phyloP scores from a whole-genome alignment of 2,888 invertebrate genomes.

The Tethea ocularis region DNA sequence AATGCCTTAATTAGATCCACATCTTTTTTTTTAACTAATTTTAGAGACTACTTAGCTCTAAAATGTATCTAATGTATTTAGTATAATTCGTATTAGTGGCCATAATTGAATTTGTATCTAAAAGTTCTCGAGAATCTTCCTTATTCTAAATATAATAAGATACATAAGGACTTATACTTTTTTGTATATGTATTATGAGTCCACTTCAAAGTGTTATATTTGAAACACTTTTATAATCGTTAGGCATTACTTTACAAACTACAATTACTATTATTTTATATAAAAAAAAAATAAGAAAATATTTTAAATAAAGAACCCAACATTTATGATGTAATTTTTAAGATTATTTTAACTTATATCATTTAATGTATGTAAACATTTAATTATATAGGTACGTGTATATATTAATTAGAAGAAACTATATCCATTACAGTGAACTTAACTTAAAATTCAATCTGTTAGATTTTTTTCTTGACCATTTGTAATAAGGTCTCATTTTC shows the following conservation, averaged over 20 bases:
- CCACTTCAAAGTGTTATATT: no score
- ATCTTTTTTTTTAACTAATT: neutral
- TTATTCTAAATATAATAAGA: no score
- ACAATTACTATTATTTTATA: neutral
- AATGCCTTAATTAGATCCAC: neutral
- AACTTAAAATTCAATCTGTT: neutral
- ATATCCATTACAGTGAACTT: neutral
- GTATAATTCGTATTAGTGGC: no score
- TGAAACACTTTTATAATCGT: no score
- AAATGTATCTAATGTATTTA: no score
- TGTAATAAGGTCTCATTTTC: neutral
- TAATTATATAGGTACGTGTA: neutral
- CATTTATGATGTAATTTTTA: neutral
- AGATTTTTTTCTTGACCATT: neutral
- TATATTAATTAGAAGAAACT: neutral
- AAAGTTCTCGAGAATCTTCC: no score
- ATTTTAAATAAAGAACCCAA: neutral
- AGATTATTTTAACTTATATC: neutral
- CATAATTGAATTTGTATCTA: no score
- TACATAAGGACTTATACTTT: no score
- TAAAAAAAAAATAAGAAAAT: neutral
- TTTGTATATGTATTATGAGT: no score
- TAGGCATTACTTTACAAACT: neutral
- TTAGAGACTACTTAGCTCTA: neutral
- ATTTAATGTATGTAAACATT: neutral